phyloP scores from a whole-genome alignment of 1,140 invertebrate species.

The Parapsyche elsis region DNA sequence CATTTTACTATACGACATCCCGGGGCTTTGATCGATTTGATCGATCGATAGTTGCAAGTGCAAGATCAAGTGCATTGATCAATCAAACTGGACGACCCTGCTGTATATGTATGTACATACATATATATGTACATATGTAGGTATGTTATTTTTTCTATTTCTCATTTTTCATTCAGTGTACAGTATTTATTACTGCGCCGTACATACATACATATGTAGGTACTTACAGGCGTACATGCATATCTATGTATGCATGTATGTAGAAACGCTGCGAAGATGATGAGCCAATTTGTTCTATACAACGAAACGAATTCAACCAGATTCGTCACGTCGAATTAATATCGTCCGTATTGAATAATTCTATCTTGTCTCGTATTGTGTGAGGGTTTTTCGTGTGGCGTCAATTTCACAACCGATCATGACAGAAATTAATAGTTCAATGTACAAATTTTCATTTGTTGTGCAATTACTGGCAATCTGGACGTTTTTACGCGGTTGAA shows the following conservation, averaged over 20 bases:
- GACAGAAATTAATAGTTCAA: no score
- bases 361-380: not conserved
- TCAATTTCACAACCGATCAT: not conserved
- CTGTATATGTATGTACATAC: no score
- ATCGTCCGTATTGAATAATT: constrained; percentile 3
- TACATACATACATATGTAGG: not conserved
- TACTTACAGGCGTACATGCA: not conserved
- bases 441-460: no score
- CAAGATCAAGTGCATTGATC: constrained; percentile 5
- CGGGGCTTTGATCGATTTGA: constrained; percentile 1
- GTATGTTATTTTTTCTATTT: no score
- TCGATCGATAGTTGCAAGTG: not conserved
- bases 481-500: no score
- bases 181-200: not conserved
- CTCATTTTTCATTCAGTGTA: no score
- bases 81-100: not conserved
- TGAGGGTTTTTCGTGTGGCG: not conserved
- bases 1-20: not conserved
- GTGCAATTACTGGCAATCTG: no score
- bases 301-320: constrained; percentile 7
- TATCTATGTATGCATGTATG: no score
- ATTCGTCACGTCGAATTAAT: constrained; percentile 25
- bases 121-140: no score
- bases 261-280: no score
- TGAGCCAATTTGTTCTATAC: no score